phyloP scores from a whole-genome alignment of 2,113 vertebrate species.

The Steatornis caripensis region DNA sequence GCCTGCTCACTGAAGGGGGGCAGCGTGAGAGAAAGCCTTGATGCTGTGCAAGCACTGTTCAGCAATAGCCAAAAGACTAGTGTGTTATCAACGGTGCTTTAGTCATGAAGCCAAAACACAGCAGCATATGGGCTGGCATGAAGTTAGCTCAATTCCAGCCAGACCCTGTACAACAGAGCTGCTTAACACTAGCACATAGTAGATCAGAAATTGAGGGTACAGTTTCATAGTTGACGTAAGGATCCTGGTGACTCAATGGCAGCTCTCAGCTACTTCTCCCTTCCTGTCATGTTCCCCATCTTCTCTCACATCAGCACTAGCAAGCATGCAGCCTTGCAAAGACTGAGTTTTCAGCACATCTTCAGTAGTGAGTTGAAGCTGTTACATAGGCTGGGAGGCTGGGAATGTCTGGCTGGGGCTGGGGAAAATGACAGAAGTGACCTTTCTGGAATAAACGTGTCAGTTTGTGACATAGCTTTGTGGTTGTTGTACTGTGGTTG shows the following conservation, averaged over 20 bases:
- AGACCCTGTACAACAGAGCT: background rate
- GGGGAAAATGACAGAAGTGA: background rate
- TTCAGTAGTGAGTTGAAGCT: background rate
- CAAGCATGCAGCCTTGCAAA: background rate
- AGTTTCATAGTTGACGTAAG: background rate
- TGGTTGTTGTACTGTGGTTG: background rate
- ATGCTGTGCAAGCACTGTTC: background rate
- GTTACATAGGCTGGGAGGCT: rapidly evolving
- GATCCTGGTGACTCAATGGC: background rate
- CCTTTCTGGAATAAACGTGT: background rate
- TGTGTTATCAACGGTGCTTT: background rate
- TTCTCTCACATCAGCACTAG: background rate
- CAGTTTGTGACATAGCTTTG: background rate
- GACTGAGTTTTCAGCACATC: background rate
- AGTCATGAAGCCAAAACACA: background rate
- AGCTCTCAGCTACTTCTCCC: background rate
- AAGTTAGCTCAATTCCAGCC: background rate
- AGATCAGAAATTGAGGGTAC: background rate
- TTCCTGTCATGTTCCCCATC: background rate
- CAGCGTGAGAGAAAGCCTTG: background rate
- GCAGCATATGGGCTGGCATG: background rate
- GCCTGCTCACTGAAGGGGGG: background rate
- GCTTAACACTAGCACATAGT: background rate
- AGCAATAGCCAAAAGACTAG: background rate
- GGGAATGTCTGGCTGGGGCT: background rate